Percentiles rank a stretch among this genome's conserved stretches.
These are phyloP conservation scores for Luffia ferchaultella DNA, from an alignment of 2,888 invertebrate species.

Conservation along the genomic window DNA sequence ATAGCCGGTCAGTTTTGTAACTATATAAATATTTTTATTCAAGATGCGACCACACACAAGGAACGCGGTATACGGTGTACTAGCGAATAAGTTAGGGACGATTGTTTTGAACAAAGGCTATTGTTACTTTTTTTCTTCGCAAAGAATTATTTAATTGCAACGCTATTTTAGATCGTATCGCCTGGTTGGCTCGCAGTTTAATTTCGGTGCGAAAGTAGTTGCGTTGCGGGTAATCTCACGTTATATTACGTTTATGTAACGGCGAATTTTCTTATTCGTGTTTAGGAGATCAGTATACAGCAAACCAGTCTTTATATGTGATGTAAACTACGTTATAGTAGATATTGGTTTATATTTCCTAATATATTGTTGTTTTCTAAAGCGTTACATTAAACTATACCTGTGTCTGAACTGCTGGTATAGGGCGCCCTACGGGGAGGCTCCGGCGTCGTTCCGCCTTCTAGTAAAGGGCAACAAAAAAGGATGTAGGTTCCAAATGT, in stretches of 20 bases:
- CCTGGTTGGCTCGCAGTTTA: neutral
- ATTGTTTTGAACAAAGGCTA: constrained; percentile 52
- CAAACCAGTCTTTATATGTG: too few relatives aligned
- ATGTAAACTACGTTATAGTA: too few relatives aligned
- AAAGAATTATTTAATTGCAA: constrained; percentile 18
- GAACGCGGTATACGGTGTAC: constrained; percentile 21
- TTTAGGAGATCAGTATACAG: too few relatives aligned
- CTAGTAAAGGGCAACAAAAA: constrained; percentile 58
- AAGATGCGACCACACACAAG: constrained; percentile 28
- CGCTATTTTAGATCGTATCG: constrained; percentile 24
- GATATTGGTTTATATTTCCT: too few relatives aligned
- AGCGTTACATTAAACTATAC: too few relatives aligned
- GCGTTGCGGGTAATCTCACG: constrained; percentile 5
- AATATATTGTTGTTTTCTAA: too few relatives aligned
- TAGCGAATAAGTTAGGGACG: constrained; percentile 34
- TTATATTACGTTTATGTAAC: too few relatives aligned
- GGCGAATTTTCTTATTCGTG: too few relatives aligned
- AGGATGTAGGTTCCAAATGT: constrained; percentile 31
- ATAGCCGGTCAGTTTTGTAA: too few relatives aligned
- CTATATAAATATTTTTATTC: too few relatives aligned
- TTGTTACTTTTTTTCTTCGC: constrained; percentile 51
- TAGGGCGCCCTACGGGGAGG: constrained; percentile 69
- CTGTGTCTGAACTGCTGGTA: constrained; percentile 64
- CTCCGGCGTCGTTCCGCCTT: constrained; percentile 69
- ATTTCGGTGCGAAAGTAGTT: constrained; percentile 26